Conservation (phyloP, 2,113 vertebrate species). For the Nothocercus nigrocapillus region DNA sequence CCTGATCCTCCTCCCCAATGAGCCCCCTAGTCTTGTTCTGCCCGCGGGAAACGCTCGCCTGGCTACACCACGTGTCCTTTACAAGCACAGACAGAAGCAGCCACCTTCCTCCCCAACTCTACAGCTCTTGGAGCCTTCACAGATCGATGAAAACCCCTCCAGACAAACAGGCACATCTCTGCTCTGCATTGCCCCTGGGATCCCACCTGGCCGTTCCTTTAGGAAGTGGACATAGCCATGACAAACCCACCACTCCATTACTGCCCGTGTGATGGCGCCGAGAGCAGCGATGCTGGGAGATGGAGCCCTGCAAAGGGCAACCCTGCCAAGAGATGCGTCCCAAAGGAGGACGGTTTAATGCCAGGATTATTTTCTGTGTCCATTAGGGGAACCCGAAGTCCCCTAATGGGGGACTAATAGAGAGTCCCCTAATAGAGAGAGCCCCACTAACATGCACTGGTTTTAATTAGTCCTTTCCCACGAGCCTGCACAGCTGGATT, state of each 20-base stretch:
- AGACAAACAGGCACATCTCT: not conserved
- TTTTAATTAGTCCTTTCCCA: not conserved
- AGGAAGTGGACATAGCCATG: not conserved
- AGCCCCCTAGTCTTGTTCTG: not conserved
- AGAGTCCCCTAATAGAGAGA: no score
- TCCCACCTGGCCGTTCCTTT: not conserved
- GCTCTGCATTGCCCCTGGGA: not conserved
- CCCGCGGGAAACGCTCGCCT: not conserved
- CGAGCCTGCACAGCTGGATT: not conserved
- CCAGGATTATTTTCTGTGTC: not conserved
- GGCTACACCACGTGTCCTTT: not conserved
- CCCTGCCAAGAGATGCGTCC: rapidly evolving
- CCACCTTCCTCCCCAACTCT: not conserved
- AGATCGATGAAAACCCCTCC: not conserved
- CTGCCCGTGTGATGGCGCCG: not conserved
- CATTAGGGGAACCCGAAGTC: not conserved
- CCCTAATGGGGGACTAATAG: no score
- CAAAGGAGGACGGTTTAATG: not conserved
- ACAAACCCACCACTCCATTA: not conserved
- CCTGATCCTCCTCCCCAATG: not conserved
- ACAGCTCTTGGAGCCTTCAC: not conserved
- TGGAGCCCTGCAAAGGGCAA: not conserved
- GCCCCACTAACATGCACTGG: not conserved
- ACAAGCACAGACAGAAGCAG: not conserved
- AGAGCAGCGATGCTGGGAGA: not conserved